A percentile compares a stretch with the other conserved stretches of the same genome.
phyloP scores from a whole-genome alignment of 2,888 invertebrate genomes.

The Ditula angustiorana region DNA sequence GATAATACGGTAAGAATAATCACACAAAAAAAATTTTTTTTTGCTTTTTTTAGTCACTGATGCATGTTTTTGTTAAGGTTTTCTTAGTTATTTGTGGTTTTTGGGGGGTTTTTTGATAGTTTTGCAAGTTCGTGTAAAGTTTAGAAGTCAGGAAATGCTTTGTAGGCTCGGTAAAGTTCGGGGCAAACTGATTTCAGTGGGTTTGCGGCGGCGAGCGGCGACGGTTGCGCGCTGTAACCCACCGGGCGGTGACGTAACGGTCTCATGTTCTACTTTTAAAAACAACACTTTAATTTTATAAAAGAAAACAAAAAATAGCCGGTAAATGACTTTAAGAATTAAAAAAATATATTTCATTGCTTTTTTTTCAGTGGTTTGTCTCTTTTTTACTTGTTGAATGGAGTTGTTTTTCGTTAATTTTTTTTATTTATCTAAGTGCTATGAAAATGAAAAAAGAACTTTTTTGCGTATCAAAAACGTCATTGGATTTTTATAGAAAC shows the following conservation, averaged over 20 bases:
- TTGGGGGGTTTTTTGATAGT: constrained; percentile 41
- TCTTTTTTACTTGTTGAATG: no score
- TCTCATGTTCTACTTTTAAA: constrained; percentile 15
- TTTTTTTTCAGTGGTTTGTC: background rate
- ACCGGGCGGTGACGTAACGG: constrained; percentile 24
- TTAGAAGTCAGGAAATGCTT: constrained; percentile 55
- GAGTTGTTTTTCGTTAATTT: no score
- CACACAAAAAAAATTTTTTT: constrained; percentile 21
- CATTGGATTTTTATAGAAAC: no score
- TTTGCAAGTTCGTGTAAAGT: constrained; percentile 49
- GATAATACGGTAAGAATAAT: constrained; percentile 63
- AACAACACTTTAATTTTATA: background rate
- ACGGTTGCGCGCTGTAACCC: constrained; percentile 60
- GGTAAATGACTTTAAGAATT: background rate
- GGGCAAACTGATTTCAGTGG: constrained; percentile 67
- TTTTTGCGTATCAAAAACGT: no score
- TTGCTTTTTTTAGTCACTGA: background rate
- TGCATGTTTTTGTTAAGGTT: background rate
- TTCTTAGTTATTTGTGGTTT: constrained; percentile 25
- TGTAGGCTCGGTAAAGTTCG: constrained; percentile 65
- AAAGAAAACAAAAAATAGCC: background rate
- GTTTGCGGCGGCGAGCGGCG: constrained; percentile 71
- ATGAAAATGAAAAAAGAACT: no score
- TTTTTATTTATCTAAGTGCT: no score
- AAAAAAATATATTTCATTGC: background rate